These are phyloP conservation scores for Noctua comes DNA, from an alignment of 2,888 invertebrate species.

Conservation along the genomic window DNA sequence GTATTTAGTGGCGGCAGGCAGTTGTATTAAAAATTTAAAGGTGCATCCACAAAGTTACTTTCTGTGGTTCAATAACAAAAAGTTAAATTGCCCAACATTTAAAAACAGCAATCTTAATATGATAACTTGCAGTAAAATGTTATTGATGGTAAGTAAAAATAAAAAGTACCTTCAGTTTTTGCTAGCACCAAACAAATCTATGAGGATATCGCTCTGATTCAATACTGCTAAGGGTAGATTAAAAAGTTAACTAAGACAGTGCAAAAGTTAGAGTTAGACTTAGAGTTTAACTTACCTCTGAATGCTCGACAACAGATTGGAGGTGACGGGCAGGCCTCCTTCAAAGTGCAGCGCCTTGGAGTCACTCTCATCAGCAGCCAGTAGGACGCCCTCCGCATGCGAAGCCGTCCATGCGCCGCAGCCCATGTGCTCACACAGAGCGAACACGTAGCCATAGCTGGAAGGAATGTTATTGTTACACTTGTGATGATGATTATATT, in stretches of 20 bases:
- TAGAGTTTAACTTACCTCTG: conserved; percentile 83
- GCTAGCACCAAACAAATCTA: background rate
- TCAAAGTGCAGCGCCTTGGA: conserved; percentile 97
- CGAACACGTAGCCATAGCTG: conserved; percentile 96
- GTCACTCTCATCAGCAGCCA: conserved; percentile 98
- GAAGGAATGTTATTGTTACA: background rate
- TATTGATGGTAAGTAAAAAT: too few relatives aligned
- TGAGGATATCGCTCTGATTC: background rate
- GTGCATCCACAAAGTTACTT: background rate
- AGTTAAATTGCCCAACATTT: background rate
- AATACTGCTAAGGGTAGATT: background rate
- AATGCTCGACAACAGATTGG: conserved; percentile 91
- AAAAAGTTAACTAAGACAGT: background rate
- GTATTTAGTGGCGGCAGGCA: background rate
- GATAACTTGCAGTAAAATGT: background rate
- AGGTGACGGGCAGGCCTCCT: conserved; percentile 95
- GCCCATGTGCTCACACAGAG: conserved; percentile 94
- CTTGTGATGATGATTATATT: background rate
- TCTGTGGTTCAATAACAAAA: background rate
- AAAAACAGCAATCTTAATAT: background rate
- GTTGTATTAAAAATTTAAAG: background rate
- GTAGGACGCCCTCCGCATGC: conserved; percentile 97
- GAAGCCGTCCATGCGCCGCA: conserved; percentile 91
- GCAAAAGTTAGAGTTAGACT: too few relatives aligned
- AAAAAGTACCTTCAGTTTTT: too few relatives aligned